Base-by-base conservation (phyloP, 2,888 invertebrate genomes). In the Clistopyga incitator region DNA sequence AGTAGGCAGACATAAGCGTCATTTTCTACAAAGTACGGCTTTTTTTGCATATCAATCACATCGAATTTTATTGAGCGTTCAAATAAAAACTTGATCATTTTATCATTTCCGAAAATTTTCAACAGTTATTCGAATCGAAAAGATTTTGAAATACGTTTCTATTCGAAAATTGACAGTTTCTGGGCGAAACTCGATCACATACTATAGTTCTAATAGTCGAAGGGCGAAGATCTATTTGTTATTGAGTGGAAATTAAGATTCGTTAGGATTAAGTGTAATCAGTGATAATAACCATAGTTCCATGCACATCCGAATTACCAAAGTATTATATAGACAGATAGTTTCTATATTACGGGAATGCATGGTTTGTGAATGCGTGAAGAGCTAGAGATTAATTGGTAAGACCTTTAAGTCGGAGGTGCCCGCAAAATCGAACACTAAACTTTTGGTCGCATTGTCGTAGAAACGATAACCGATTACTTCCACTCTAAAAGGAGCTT, bases 251-350 rank as follows among this genome's bases (percentile, higher is more conserved):
- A 83, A 83, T 71, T 65, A 67, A 78, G 54, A 64, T 74, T 78
- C 59, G 77, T 79, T 84, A 79, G 77, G 68, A 61, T 79, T 81
- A 89, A 86, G 84, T 84, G 85, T 88, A 89, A 89, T 88, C 90
- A 91, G 90, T 90, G 91, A 91, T 91, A 91, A 92, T 90, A 90
- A 92, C 90, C 89, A 92, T 91, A 92, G 92, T 92, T 92, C 91
- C 92, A 92, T 90, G 92, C 92, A 91, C 91, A 90, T 89, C 91
- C 90, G 89, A 91, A 91, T 91, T 92, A 92, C 90, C 92, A 91
- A 92, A 91, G 90, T 88, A 84, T 85, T 82, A 86, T 85, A 87
- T 89, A 89, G 88, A 86, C 87, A 86, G 74, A 88, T 90, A 90
- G 88, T 87, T 89, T 88, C 85, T 86, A 78, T 87, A 87, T 86